Conservation (phyloP, 2,113 vertebrate genomes). For the Marmota monax region DNA sequence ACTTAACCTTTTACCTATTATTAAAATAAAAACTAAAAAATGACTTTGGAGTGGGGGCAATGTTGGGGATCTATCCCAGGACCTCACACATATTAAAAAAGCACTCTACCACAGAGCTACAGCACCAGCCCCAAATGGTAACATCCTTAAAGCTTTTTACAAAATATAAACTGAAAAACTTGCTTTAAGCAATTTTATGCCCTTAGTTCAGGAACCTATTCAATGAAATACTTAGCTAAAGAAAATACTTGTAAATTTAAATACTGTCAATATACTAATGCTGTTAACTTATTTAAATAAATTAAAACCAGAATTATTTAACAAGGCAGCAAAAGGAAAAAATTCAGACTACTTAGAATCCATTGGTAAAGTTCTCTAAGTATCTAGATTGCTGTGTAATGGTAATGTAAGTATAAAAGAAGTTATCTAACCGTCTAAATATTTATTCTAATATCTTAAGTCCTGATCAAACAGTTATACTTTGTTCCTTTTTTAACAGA, state of each 20-base stretch:
- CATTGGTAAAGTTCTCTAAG: constrained; percentile 45
- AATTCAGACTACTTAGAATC: constrained; percentile 43
- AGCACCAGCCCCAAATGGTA: neutral
- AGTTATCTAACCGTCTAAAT: constrained; percentile 76
- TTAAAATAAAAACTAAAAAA: constrained; percentile 71
- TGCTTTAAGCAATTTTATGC: constrained; percentile 79
- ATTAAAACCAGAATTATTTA: constrained; percentile 69
- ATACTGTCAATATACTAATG: constrained; percentile 51
- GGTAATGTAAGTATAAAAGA: constrained; percentile 36
- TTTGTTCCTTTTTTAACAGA: constrained; percentile 58
- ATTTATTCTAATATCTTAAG: constrained; percentile 75
- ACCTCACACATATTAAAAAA: neutral
- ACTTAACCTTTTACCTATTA: constrained; percentile 66
- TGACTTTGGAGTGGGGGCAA: neutral
- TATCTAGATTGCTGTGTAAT: constrained; percentile 26
- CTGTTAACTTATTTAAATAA: constrained; percentile 51
- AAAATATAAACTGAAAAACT: constrained; percentile 78
- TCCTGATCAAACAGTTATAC: constrained; percentile 65
- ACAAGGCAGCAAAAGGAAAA: constrained; percentile 36
- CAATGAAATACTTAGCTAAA: constrained; percentile 60
- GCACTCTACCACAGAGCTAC: neutral
- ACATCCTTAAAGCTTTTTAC: constrained; percentile 71
- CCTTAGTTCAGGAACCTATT: constrained; percentile 80
- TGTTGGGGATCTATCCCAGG: neutral
- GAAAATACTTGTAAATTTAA: constrained; percentile 67